Percentiles rank a stretch among this genome's conserved stretches.
Conservation (phyloP, 2,888 invertebrate genomes). For the Phlogophora meticulosa region DNA sequence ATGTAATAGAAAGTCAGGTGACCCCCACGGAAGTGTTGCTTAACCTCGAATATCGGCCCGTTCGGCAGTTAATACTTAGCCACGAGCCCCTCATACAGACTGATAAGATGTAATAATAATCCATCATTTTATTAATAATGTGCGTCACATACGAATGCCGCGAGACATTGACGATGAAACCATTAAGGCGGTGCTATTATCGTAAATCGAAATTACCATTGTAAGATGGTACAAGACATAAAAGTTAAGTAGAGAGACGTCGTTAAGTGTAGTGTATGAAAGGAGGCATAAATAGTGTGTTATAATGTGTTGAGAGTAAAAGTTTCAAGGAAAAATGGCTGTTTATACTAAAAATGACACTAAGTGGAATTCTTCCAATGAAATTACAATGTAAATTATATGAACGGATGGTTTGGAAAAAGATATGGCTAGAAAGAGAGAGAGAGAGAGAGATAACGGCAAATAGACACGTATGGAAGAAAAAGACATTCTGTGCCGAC, state of each 20-base stretch:
- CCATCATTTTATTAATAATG: slow-evolving; percentile 51
- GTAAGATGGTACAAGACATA: slow-evolving; percentile 66
- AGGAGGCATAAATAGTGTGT: slow-evolving; percentile 30
- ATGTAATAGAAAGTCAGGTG: too few species aligned
- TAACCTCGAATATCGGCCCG: too few species aligned
- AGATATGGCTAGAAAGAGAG: too few species aligned
- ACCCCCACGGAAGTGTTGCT: too few species aligned
- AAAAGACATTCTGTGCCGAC: too few species aligned
- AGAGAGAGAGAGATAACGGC: too few species aligned
- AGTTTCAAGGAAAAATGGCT: slow-evolving; percentile 5
- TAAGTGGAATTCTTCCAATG: too few species aligned
- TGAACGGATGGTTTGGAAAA: too few species aligned
- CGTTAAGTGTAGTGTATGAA: slow-evolving; percentile 44
- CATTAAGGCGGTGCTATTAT: slow-evolving; percentile 74
- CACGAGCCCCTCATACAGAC: too few species aligned
- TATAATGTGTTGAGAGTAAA: slow-evolving; percentile 23
- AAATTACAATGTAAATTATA: too few species aligned
- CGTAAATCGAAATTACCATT: slow-evolving; percentile 81
- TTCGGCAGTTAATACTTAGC: too few species aligned
- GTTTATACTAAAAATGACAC: not conserved
- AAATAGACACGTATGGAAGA: too few species aligned
- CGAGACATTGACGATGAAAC: slow-evolving; percentile 69
- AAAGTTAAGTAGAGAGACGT: slow-evolving; percentile 54
- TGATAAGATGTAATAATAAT: slow-evolving; percentile 12
- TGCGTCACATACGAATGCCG: slow-evolving; percentile 66